These are phyloP conservation scores for Gouania willdenowi DNA, from an alignment of 2,797 vertebrate genomes.

Conservation along the genomic window DNA sequence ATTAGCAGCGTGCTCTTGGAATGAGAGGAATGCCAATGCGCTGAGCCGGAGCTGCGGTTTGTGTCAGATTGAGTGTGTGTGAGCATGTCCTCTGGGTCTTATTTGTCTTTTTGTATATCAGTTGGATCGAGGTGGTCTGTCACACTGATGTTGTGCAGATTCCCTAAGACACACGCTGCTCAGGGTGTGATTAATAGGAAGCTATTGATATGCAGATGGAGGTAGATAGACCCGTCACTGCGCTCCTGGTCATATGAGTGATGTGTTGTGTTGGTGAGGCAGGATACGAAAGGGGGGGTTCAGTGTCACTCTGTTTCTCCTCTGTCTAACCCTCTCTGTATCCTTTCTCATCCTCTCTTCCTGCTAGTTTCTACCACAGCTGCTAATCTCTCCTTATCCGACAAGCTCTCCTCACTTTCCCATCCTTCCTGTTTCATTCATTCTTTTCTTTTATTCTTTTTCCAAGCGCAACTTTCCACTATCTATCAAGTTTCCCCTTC, in stretches of 20 bases:
- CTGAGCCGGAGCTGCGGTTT: conserved; percentile 36
- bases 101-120: conserved; percentile 11
- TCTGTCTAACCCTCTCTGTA: conserved; percentile 16
- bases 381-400: conserved; percentile 12
- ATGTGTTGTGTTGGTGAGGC: conserved; percentile 4
- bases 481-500: conserved; percentile 12
- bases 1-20: conserved; percentile 62
- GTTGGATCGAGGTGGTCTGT: conserved; percentile 26
- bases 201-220: conserved; percentile 60
- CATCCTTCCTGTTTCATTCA: conserved; percentile 22
- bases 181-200: conserved; percentile 46
- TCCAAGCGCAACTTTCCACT: neutral
- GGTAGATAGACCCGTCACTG: conserved; percentile 24
- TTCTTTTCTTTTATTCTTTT: conserved; percentile 9
- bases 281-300: conserved; percentile 1
- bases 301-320: conserved; percentile 7
- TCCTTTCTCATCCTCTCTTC: neutral
- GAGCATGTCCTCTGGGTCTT: conserved; percentile 1
- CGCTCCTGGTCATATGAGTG: conserved; percentile 31
- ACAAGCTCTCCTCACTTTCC: conserved; percentile 2
- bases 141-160: conserved; percentile 28
- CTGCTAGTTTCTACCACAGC: neutral
- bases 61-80: conserved; percentile 20
- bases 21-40: conserved; percentile 63
- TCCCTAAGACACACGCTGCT: conserved; percentile 34